A percentile compares a stretch with the other conserved stretches of the same genome.
Conservation (phyloP, 2,888 invertebrate species). For the Amaurobius ferox region DNA sequence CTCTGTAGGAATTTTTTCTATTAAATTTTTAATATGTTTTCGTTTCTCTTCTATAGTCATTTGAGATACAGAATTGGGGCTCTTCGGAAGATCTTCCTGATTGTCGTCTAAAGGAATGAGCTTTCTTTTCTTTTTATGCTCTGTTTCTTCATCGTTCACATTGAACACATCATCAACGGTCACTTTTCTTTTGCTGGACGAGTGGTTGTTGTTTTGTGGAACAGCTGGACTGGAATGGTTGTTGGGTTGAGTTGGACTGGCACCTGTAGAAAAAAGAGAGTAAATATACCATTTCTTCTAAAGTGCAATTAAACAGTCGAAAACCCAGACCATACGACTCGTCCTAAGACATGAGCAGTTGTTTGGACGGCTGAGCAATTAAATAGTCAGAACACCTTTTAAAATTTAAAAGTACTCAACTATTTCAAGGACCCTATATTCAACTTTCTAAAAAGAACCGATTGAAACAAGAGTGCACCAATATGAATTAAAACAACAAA, state of each 20-base stretch:
- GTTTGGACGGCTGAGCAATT: too few relatives aligned
- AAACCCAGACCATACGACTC: too few relatives aligned
- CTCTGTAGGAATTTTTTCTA: conserved; percentile 98
- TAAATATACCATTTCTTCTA: too few relatives aligned
- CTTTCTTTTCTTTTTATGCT: conserved; percentile 83
- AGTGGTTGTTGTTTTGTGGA: conserved; percentile 36
- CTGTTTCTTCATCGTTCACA: conserved; percentile 83
- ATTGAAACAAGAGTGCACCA: too few relatives aligned
- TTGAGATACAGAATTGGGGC: conserved; percentile 53
- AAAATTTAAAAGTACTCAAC: too few relatives aligned
- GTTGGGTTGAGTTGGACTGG: conserved; percentile 65
- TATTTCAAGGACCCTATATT: too few relatives aligned
- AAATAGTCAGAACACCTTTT: too few relatives aligned
- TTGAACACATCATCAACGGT: conserved; percentile 91
- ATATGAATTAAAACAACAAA: too few relatives aligned
- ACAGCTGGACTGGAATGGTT: conserved; percentile 35
- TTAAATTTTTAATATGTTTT: conserved; percentile 96
- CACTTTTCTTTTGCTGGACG: conserved; percentile 82
- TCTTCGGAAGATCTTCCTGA: conserved; percentile 53
- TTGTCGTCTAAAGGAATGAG: conserved; percentile 84
- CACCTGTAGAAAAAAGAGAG: conserved; percentile 43
- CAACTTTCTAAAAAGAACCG: too few relatives aligned
- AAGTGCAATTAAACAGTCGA: too few relatives aligned
- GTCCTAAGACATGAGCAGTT: too few relatives aligned
- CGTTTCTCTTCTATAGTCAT: conserved; percentile 90